Evolutionary conservation across 2,113 vertebrate genomes (phyloP).

Genomic region (Pelusios castaneus): DNA sequence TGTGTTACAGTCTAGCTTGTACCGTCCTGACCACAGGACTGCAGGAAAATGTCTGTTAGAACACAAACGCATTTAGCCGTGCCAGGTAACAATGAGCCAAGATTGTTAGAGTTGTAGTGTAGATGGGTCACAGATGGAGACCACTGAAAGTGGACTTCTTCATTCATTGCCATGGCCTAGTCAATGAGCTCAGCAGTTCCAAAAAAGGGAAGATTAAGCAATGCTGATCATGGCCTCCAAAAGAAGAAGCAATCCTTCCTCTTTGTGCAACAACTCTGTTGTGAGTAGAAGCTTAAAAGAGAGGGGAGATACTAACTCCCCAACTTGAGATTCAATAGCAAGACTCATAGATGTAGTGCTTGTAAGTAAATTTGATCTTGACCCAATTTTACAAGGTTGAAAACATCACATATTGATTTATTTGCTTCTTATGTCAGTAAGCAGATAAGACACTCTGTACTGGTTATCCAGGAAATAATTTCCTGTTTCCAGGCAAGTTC

Average conservation of each 20-base stretch:
- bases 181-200: neutral
- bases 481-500: neutral
- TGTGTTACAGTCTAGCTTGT: too few relatives aligned
- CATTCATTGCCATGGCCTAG: neutral
- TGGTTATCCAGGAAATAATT: neutral
- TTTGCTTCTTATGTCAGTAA: neutral
- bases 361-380: neutral
- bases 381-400: neutral
- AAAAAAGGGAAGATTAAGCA: neutral
- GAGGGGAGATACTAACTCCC: neutral
- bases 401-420: neutral
- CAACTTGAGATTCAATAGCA: neutral
- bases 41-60: too few relatives aligned
- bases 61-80: too few relatives aligned
- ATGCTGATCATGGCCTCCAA: neutral
- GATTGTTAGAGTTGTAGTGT: too few relatives aligned
- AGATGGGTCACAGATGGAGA: neutral
- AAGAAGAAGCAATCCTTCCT: neutral
- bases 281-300: neutral
- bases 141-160: neutral
- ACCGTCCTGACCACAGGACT: too few relatives aligned
- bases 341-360: neutral
- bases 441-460: neutral
- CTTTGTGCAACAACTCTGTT: neutral
- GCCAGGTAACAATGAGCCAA: too few relatives aligned